Percentiles rank a stretch among this genome's conserved stretches.
Conservation (phyloP, 2,113 vertebrate genomes). For the Hyaena hyaena region DNA sequence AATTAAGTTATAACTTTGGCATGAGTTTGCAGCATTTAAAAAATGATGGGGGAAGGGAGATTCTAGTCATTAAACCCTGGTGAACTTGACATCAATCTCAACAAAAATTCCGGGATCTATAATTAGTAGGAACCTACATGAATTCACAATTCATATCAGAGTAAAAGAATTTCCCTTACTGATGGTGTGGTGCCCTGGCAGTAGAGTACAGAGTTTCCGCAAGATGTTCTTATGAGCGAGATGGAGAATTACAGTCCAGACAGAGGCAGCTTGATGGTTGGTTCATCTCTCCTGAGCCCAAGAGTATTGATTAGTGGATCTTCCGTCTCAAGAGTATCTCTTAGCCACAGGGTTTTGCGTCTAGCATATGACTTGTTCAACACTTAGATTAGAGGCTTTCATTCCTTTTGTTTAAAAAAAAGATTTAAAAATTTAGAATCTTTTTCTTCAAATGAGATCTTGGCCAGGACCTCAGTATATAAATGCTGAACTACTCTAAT, state of each 20-base stretch:
- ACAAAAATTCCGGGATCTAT: background rate
- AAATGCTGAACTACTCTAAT: background rate
- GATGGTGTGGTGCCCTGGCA: background rate
- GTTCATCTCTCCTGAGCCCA: background rate
- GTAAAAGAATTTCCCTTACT: constrained; percentile 24
- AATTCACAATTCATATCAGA: background rate
- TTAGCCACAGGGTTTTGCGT: background rate
- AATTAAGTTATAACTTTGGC: constrained; percentile 48
- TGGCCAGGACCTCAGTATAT: background rate
- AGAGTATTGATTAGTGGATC: background rate
- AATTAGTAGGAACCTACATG: background rate
- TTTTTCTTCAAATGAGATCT: constrained; percentile 1
- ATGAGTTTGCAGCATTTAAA: constrained; percentile 21
- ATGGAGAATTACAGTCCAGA: background rate
- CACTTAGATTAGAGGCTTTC: background rate
- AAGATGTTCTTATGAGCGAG: background rate
- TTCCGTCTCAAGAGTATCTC: background rate
- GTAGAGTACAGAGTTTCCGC: background rate
- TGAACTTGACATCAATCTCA: constrained; percentile 25
- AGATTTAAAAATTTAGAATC: background rate
- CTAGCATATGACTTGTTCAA: background rate
- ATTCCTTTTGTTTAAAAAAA: background rate
- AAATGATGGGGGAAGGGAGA: background rate
- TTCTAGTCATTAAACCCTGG: background rate
- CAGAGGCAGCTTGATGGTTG: background rate